phyloP scores from a whole-genome alignment of 2,888 invertebrate genomes.

The Sinelater perroti region DNA sequence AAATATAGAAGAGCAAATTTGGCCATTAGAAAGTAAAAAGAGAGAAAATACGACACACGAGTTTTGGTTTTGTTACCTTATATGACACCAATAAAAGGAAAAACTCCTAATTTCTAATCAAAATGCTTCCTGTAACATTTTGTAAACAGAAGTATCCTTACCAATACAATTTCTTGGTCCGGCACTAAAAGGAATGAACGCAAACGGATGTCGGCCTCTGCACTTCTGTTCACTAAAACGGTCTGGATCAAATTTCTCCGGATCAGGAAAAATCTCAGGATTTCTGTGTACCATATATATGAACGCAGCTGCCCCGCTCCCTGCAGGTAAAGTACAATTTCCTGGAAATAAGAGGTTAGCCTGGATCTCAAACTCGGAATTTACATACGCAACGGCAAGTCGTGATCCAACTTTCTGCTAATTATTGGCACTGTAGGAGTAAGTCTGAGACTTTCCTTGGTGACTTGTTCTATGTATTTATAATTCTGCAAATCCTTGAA shows the following conservation, averaged over 20 bases:
- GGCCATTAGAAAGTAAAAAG: too few relatives aligned
- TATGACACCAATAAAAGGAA: too few relatives aligned
- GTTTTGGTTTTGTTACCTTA: too few relatives aligned
- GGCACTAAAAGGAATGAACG: conserved; percentile 31
- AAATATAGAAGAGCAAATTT: too few relatives aligned
- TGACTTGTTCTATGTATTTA: conserved; percentile 1
- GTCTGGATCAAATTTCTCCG: conserved; percentile 52
- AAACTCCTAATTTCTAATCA: too few relatives aligned
- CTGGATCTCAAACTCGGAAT: too few relatives aligned
- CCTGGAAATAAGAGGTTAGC: background rate
- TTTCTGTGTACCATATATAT: conserved; percentile 46
- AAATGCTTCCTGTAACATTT: too few relatives aligned
- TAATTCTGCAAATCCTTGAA: background rate
- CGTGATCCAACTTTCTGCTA: background rate
- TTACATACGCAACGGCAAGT: conserved; percentile 1
- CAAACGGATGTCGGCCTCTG: conserved; percentile 40
- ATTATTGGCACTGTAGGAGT: background rate
- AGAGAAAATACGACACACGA: too few relatives aligned
- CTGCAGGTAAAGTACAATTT: conserved; percentile 2
- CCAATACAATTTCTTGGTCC: conserved; percentile 53
- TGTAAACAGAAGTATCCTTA: too few relatives aligned
- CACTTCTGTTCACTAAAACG: conserved; percentile 48
- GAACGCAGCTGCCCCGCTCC: background rate
- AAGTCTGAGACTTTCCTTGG: background rate
- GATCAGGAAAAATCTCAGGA: conserved; percentile 53